Base-by-base conservation (phyloP, 2,113 vertebrate species). In the Callochromis pleurospilus region DNA sequence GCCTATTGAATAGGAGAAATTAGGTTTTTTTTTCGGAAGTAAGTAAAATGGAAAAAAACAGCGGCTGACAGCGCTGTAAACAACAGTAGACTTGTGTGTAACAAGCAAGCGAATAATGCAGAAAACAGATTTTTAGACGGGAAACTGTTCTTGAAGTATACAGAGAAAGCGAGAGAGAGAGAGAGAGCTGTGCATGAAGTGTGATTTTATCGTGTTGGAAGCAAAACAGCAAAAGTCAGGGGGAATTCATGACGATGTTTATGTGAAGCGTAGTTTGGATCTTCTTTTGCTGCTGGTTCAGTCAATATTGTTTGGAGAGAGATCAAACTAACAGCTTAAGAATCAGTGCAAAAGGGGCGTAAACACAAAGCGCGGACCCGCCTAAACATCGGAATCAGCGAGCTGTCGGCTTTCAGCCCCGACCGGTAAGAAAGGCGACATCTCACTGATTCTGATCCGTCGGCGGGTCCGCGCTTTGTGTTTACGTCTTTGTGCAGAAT, bases 1-100 rank as follows among this genome's bases (percentile, higher is more conserved):
- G 0, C 9, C 9, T 0, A 2, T 21, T 21, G 3, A 54, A 54
- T n/a, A 0, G 2, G 9, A 54, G 9, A 53, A 53, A 53, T n/a
- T 2, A 53, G 9, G 19, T 3, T n/a, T 53, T 53, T 19, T 53
- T 53, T n/a, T 2, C 0, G 0, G 2, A 21, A 53, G 19, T n/a
- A 53, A 1, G 19, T n/a, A n/a, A 53, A 53, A 53, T 4, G 40
- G 1, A 1, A 10, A 51, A n/a, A n/a, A 53, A 51, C 3, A 33
- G 31, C 6, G 31, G 31, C 31, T 6, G 6, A 6, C 31, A 31
- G 31, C 31, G 2, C 31, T 31, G 31, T 31, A 31, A 31, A 1
- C 6, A 31, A 31, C 31, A 6, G 31, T 31, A 31, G 29, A 6
- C 31, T 31, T 31, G 2, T 31, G 31, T 2, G 31, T 31, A 31